Percentiles rank a stretch among this genome's conserved stretches.
These are phyloP conservation scores for Ostrea denselamellosa DNA, from an alignment of 1,140 invertebrate genomes.

Conservation along the genomic window DNA sequence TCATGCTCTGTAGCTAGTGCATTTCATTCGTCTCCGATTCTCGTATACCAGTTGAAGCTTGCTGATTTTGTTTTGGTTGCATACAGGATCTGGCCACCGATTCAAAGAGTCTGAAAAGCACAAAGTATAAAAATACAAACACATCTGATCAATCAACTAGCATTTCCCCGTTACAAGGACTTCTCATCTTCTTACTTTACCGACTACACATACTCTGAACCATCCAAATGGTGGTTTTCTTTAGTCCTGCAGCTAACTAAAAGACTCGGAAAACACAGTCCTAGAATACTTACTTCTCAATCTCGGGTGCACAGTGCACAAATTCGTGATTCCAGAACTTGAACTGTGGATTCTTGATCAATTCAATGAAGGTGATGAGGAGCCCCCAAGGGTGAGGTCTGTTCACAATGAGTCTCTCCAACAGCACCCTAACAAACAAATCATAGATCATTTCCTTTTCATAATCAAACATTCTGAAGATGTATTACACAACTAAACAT, in stretches of 20 bases:
- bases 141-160: no score
- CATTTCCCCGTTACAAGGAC: no score
- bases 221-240: no score
- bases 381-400: constrained; percentile 99
- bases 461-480: no score
- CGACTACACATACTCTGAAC: no score
- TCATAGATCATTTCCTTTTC: background rate
- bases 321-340: constrained; percentile 99
- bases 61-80: constrained; percentile 71
- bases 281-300: constrained; percentile 87
- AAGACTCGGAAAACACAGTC: background rate
- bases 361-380: constrained; percentile 98
- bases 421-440: constrained; percentile 86
- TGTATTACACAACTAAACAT: no score
- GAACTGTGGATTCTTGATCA: constrained; percentile 99
- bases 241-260: no score
- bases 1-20: constrained; percentile 51
- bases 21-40: constrained; percentile 65
- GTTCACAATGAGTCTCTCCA: constrained; percentile 98
- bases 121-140: constrained; percentile 7
- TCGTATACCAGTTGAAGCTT: constrained; percentile 44
- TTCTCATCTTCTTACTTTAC: no score
- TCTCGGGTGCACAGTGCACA: constrained; percentile 98
- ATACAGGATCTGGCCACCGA: constrained; percentile 96
- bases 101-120: constrained; percentile 88